Conservation (phyloP, 2,888 invertebrate species). For the Vanessa cardui region DNA sequence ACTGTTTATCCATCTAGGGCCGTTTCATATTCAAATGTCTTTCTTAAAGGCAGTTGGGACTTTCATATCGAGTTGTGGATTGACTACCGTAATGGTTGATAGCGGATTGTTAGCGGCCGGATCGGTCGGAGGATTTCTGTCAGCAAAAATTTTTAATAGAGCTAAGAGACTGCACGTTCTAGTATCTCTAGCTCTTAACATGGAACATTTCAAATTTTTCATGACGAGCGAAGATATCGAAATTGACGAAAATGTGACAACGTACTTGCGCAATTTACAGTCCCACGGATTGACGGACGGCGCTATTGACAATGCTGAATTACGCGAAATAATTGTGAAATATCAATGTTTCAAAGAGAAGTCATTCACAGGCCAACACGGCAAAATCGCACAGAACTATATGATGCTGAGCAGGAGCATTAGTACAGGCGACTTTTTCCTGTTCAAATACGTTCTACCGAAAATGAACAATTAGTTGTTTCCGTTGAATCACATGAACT, state of each 20-base stretch:
- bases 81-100: conserved; percentile 43
- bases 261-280: too few relatives aligned
- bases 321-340: conserved; percentile 22
- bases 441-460: conserved; percentile 30
- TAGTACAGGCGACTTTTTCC: conserved; percentile 35
- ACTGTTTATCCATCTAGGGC: conserved; percentile 33
- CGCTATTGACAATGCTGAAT: neutral
- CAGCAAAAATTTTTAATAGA: conserved; percentile 47
- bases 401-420: conserved; percentile 32
- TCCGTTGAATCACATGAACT: conserved; percentile 30
- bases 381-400: conserved; percentile 32
- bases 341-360: conserved; percentile 24
- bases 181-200: conserved; percentile 39
- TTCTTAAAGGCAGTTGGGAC: conserved; percentile 36
- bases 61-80: conserved; percentile 39
- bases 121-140: conserved; percentile 39
- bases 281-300: too few relatives aligned
- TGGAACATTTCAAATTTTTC: conserved; percentile 46
- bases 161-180: conserved; percentile 46
- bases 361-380: conserved; percentile 36
- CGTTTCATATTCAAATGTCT: conserved; percentile 35
- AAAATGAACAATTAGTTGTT: conserved; percentile 28
- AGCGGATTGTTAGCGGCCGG: conserved; percentile 41
- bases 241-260: too few relatives aligned
- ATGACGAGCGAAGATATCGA: conserved; percentile 26